A percentile compares a stretch with the other conserved stretches of the same genome.
These are phyloP conservation scores for Eupithecia centaureata DNA, from an alignment of 2,888 invertebrate genomes.

Conservation along the genomic window DNA sequence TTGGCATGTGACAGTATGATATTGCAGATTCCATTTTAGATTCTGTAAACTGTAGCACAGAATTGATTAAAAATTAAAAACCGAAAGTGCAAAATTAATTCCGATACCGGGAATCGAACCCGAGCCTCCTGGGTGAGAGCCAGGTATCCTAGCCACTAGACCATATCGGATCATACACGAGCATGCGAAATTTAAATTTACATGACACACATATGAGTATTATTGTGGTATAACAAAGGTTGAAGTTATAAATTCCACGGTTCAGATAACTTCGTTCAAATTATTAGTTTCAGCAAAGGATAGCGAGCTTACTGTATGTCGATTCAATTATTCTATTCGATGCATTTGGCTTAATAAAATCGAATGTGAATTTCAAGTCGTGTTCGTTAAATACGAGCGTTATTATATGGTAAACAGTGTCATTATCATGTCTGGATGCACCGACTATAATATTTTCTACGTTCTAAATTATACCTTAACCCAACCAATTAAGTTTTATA, in stretches of 20 bases:
- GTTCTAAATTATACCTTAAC: slow-evolving; percentile 32
- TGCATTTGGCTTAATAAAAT: slow-evolving; percentile 52
- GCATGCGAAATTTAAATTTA: not conserved
- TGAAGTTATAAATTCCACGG: not conserved
- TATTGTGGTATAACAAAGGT: not conserved
- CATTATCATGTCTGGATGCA: slow-evolving; percentile 78
- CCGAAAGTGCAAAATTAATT: slow-evolving; percentile 43
- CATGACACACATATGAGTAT: not conserved
- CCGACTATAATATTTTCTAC: slow-evolving; percentile 44
- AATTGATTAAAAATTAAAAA: not conserved
- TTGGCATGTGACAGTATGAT: not conserved
- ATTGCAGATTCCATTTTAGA: not conserved
- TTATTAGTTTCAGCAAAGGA: slow-evolving; percentile 1
- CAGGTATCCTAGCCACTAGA: slow-evolving; percentile 89
- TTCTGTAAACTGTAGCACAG: not conserved
- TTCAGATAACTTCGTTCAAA: not conserved
- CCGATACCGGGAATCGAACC: slow-evolving; percentile 83
- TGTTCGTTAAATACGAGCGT: slow-evolving; percentile 66
- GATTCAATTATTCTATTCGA: slow-evolving; percentile 38
- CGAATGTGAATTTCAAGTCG: slow-evolving; percentile 59
- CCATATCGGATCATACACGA: slow-evolving; percentile 68
- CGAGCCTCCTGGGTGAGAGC: slow-evolving; percentile 88
- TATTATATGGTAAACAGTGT: slow-evolving; percentile 81
- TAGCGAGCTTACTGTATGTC: slow-evolving; percentile 16
- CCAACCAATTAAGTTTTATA: slow-evolving; percentile 28